Percentiles rank a stretch among this genome's conserved stretches.
phyloP scores from a whole-genome alignment of 1,140 invertebrate genomes.

The Drosophila asahinai region DNA sequence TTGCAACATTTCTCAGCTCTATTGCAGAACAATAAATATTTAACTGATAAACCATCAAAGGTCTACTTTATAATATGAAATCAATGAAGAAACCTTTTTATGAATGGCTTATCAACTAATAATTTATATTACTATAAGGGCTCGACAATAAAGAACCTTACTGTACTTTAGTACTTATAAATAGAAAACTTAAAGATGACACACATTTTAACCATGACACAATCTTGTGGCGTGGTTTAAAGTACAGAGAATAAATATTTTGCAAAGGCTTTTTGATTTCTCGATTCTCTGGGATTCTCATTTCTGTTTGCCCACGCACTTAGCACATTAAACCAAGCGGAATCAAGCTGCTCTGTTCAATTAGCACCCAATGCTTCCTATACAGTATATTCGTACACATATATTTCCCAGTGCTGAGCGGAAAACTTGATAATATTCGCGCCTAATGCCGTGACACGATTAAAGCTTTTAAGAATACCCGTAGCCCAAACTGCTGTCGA shows the following conservation, averaged over 20 bases:
- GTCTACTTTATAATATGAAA: neutral
- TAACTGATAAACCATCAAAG: neutral
- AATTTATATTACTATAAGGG: slow-evolving; percentile 17
- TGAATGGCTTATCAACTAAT: slow-evolving; percentile 16
- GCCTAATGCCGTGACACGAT: slow-evolving; percentile 61
- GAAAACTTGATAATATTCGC: slow-evolving; percentile 51
- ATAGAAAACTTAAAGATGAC: slow-evolving; percentile 24
- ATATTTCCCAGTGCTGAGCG: slow-evolving; percentile 23
- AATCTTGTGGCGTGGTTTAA: neutral
- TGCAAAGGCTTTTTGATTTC: slow-evolving; percentile 3
- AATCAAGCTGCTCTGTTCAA: slow-evolving; percentile 17
- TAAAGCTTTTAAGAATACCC: slow-evolving; percentile 53
- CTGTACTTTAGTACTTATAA: slow-evolving; percentile 7
- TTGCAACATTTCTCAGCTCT: slow-evolving; percentile 1
- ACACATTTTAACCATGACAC: slow-evolving; percentile 12
- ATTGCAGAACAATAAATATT: slow-evolving; percentile 4
- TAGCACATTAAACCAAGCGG: slow-evolving; percentile 2
- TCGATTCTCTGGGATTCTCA: neutral
- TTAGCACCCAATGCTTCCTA: slow-evolving; percentile 29
- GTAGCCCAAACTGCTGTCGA: slow-evolving; percentile 64
- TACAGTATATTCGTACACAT: slow-evolving; percentile 8
- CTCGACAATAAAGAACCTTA: slow-evolving; percentile 4
- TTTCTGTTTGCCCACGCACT: slow-evolving; percentile 7
- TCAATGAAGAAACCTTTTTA: neutral
- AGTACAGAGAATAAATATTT: neutral